A percentile compares a stretch with the other conserved stretches of the same genome.
Conservation (phyloP, 37 sponge, comb jelly and placozoan genomes). For the Beroe forskalii region DNA sequence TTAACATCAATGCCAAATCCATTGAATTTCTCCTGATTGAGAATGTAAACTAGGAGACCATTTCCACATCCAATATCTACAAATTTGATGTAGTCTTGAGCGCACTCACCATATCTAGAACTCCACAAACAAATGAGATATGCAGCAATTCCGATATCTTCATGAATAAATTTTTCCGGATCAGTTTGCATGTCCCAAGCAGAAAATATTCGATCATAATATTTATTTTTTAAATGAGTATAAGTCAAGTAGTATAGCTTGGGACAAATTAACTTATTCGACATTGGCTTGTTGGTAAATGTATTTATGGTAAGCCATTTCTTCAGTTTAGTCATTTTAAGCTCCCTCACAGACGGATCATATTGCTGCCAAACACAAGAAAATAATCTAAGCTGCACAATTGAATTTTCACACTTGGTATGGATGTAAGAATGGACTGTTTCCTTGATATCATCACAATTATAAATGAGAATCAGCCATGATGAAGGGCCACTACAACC, state of each 20-base stretch:
- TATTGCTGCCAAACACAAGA: neutral
- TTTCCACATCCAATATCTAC: constrained; percentile 99
- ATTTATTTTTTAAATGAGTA: neutral
- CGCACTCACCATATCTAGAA: constrained; percentile 4
- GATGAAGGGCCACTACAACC: neutral
- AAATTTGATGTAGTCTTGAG: constrained; percentile 66
- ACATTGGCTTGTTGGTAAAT: neutral
- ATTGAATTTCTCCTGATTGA: constrained; percentile 78
- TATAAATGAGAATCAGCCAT: neutral
- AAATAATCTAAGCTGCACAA: neutral
- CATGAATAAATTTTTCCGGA: constrained; percentile 94
- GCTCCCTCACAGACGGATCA: neutral
- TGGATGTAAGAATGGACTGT: neutral
- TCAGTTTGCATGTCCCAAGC: constrained; percentile 70
- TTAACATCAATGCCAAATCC: constrained; percentile 93
- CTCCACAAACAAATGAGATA: constrained; percentile 94
- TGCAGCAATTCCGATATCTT: constrained; percentile 92
- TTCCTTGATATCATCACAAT: neutral
- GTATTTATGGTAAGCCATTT: neutral
- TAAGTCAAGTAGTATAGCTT: constrained; percentile 26
- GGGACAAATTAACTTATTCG: neutral
- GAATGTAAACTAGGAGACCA: constrained; percentile 90
- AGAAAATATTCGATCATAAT: neutral
- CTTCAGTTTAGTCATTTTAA: neutral
- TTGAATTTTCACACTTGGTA: neutral